phyloP scores from a whole-genome alignment of 2,113 vertebrate genomes.

The Dipodomys ordii region DNA sequence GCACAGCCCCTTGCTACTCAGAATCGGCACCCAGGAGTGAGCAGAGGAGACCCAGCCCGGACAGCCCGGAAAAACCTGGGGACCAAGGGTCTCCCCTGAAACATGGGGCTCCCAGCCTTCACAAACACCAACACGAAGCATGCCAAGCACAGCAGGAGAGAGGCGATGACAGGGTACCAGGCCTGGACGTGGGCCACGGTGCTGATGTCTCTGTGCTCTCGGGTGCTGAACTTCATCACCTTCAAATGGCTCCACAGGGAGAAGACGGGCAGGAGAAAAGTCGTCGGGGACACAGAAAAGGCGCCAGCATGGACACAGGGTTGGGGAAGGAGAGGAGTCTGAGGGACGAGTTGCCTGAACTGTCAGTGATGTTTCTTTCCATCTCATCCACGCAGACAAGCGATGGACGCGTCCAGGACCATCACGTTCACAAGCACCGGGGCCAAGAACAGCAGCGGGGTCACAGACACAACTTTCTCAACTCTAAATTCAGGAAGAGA shows the following conservation, averaged over 20 bases:
- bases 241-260: slow-evolving; percentile 10
- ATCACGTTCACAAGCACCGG: neutral
- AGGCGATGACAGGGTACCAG: neutral
- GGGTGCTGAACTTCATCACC: neutral
- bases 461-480: neutral
- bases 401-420: accelerated
- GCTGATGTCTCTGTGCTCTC: neutral
- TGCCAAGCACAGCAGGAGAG: neutral
- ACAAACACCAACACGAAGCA: neutral
- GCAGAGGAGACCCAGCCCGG: neutral
- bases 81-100: accelerated
- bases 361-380: neutral
- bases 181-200: neutral
- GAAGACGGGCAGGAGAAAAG: neutral
- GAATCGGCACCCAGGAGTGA: slow-evolving; percentile 26
- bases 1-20: neutral
- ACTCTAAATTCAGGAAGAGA: slow-evolving; percentile 56
- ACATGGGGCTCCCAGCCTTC: accelerated
- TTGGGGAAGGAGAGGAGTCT: neutral
- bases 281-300: neutral
- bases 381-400: neutral
- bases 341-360: accelerated
- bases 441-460: neutral
- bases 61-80: accelerated
- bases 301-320: neutral